Percentiles rank a stretch among this genome's conserved stretches.
phyloP scores from a whole-genome alignment of 2,888 invertebrate genomes.

The Trisateles emortualis region DNA sequence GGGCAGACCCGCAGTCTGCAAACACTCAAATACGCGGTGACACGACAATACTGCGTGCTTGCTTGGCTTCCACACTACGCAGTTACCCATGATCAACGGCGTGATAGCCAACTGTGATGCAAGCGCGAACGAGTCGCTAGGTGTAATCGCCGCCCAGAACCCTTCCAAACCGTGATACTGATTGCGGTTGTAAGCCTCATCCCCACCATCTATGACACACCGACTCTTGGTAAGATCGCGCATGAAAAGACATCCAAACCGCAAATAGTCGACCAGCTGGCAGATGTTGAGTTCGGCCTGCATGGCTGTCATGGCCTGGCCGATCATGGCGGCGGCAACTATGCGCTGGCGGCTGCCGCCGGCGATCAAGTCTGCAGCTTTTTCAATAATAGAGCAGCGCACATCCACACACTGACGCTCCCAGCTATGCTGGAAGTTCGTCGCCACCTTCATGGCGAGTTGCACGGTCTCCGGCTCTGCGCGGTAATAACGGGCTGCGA shows the following conservation, averaged over 20 bases:
- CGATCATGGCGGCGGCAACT: conserved; percentile 97
- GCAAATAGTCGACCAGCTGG: conserved; percentile 96
- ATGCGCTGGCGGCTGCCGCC: conserved; percentile 93
- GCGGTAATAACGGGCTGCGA: conserved; percentile 93
- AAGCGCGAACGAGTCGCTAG: conserved; percentile 98
- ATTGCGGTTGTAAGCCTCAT: conserved; percentile 91
- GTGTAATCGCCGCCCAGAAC: conserved; percentile 97
- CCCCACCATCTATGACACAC: conserved; percentile 91
- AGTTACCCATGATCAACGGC: conserved; percentile 94
- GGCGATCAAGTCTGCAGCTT: conserved; percentile 94
- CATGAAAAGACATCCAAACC: conserved; percentile 91
- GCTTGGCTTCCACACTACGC: conserved; percentile 97
- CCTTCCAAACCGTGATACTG: conserved; percentile 96
- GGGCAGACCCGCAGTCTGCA: conserved; percentile 96
- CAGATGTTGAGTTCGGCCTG: conserved; percentile 98
- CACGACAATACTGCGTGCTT: conserved; percentile 96
- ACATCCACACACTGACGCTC: conserved; percentile 92
- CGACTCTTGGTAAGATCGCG: conserved; percentile 93
- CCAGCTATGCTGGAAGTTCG: conserved; percentile 93
- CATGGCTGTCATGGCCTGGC: conserved; percentile 95
- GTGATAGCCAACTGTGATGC: conserved; percentile 96
- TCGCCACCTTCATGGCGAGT: conserved; percentile 25
- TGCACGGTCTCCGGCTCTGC: conserved; percentile 23
- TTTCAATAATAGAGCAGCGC: conserved; percentile 91
- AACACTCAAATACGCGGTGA: conserved; percentile 93